Evolutionary conservation across 1,140 invertebrate species (phyloP).

Genomic region (Achatina immaculata): DNA sequence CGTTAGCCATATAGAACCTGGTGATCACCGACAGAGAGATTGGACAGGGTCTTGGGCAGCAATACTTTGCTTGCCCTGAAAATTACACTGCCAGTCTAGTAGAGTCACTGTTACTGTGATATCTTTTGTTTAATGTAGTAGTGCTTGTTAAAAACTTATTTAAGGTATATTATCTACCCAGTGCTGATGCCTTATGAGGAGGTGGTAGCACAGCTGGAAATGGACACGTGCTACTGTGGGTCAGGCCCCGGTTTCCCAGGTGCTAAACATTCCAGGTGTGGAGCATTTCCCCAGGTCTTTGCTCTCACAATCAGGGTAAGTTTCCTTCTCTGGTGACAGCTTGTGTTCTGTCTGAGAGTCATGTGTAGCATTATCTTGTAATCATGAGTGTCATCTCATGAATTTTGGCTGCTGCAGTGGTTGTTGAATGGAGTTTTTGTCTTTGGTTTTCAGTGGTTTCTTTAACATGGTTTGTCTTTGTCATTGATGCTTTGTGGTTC

Average conservation of each 20-base stretch:
- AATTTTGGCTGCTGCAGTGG: too few relatives aligned
- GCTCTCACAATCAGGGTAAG: constrained; percentile 73
- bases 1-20: too few relatives aligned
- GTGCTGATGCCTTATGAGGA: constrained; percentile 74
- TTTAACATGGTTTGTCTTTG: too few relatives aligned
- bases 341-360: not conserved
- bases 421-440: too few relatives aligned
- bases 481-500: too few relatives aligned
- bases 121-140: not conserved
- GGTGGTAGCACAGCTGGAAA: constrained; percentile 82
- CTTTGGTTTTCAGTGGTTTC: too few relatives aligned
- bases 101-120: not conserved
- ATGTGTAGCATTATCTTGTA: not conserved
- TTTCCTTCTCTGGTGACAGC: constrained; percentile 4
- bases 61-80: too few relatives aligned
- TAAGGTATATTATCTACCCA: constrained; percentile 49
- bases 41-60: too few relatives aligned
- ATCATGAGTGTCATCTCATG: too few relatives aligned
- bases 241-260: constrained; percentile 76
- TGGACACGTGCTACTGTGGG: constrained; percentile 78
- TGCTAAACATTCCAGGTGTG: constrained; percentile 75
- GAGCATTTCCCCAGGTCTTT: constrained; percentile 76
- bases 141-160: too few relatives aligned
- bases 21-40: too few relatives aligned
- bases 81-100: too few relatives aligned